These are phyloP conservation scores for Pelecanoides urinatrix DNA, from an alignment of 2,113 vertebrate genomes.

Conservation along the genomic window DNA sequence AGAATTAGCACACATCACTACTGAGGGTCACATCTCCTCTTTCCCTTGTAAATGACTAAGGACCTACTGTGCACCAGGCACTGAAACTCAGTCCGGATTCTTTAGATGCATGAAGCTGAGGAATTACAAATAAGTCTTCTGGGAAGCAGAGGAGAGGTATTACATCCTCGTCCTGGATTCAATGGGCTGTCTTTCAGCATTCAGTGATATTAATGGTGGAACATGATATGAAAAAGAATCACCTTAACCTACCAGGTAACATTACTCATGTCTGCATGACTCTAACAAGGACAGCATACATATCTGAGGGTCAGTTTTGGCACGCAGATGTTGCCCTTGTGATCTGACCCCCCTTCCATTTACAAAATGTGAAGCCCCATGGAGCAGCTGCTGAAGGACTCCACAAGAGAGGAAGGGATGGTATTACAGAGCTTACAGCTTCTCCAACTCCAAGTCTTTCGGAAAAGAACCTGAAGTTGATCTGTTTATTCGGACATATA, in stretches of 20 bases:
- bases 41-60: background rate
- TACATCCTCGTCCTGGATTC: background rate
- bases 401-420: background rate
- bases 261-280: background rate
- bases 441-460: background rate
- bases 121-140: background rate
- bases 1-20: too few species aligned
- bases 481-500: background rate
- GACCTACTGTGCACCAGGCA: background rate
- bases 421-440: background rate
- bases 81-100: background rate
- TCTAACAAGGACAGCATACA: background rate
- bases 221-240: background rate
- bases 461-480: background rate
- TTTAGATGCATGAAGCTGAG: background rate
- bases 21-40: background rate
- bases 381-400: background rate
- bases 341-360: background rate
- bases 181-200: background rate
- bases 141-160: background rate
- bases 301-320: background rate
- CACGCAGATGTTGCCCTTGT: background rate
- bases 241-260: background rate
- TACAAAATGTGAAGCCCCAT: background rate
- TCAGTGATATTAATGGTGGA: background rate